Evolutionary conservation across 1,140 invertebrate species (phyloP).

Genomic region (Drosophila tani): DNA sequence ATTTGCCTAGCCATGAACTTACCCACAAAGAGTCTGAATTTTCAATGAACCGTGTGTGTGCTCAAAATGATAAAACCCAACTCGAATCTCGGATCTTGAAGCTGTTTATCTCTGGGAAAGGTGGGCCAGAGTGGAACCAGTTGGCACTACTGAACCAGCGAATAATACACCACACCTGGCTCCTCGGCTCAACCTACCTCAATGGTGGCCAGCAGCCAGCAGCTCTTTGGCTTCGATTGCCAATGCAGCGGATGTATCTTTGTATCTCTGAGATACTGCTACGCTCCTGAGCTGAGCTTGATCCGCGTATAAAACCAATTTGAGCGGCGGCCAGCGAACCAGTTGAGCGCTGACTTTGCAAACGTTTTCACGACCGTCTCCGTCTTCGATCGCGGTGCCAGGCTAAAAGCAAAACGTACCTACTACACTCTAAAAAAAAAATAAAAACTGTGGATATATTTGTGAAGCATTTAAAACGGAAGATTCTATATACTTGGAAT

Average conservation of each 20-base stretch:
- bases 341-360: slow-evolving; percentile 80
- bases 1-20: slow-evolving; percentile 48
- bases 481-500: neutral
- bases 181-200: slow-evolving; percentile 65
- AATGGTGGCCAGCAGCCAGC: slow-evolving; percentile 38
- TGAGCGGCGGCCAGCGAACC: slow-evolving; percentile 69
- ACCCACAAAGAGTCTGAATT: slow-evolving; percentile 17
- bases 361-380: slow-evolving; percentile 67
- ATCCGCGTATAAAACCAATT: slow-evolving; percentile 77
- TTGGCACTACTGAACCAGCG: slow-evolving; percentile 54
- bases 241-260: slow-evolving; percentile 46
- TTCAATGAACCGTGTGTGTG: slow-evolving; percentile 27
- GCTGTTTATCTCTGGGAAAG: slow-evolving; percentile 6
- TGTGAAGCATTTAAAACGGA: neutral
- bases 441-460: neutral
- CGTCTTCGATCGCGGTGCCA: slow-evolving; percentile 15
- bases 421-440: neutral
- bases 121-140: slow-evolving; percentile 34
- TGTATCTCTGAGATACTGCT: slow-evolving; percentile 34
- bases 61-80: slow-evolving; percentile 9
- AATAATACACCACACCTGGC: slow-evolving; percentile 28
- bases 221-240: slow-evolving; percentile 35
- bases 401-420: slow-evolving; percentile 18
- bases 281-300: slow-evolving; percentile 35
- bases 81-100: slow-evolving; percentile 1